phyloP scores from a whole-genome alignment of 2,888 invertebrate genomes.

The Drosophila mulleri region DNA sequence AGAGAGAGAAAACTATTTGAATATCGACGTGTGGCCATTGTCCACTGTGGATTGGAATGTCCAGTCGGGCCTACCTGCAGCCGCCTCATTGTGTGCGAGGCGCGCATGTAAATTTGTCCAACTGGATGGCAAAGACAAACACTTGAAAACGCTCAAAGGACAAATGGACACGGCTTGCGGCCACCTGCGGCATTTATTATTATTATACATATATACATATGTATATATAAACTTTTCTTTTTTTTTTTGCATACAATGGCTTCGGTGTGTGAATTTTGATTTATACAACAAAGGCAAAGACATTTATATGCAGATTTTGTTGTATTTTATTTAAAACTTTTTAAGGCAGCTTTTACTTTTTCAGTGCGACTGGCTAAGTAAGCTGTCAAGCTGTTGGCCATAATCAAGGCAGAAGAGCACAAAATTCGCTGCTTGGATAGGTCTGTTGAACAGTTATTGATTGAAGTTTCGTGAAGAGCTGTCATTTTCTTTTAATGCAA shows the following conservation, averaged over 20 bases:
- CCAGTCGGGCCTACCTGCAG: slow-evolving; percentile 44
- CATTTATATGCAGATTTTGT: slow-evolving; percentile 50
- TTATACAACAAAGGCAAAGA: slow-evolving; percentile 66
- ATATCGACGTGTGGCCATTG: slow-evolving; percentile 77
- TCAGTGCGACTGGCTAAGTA: slow-evolving; percentile 10
- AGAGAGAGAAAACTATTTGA: slow-evolving; percentile 62
- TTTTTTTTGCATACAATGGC: slow-evolving; percentile 74
- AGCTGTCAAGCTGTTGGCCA: slow-evolving; percentile 27
- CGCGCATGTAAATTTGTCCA: slow-evolving; percentile 79
- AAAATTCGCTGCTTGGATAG: neutral
- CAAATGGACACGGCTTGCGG: slow-evolving; percentile 54
- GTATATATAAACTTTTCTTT: neutral
- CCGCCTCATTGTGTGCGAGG: slow-evolving; percentile 65
- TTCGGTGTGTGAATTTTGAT: slow-evolving; percentile 67
- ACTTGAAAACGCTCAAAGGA: slow-evolving; percentile 64
- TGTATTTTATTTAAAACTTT: slow-evolving; percentile 19
- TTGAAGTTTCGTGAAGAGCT: neutral
- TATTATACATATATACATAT: slow-evolving; percentile 6
- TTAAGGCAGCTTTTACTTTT: slow-evolving; percentile 20
- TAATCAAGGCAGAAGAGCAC: slow-evolving; percentile 3
- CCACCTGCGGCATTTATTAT: slow-evolving; percentile 74
- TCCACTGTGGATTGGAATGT: slow-evolving; percentile 41
- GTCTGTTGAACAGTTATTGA: neutral
- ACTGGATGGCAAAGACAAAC: slow-evolving; percentile 75
- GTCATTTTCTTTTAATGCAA: neutral